These are phyloP conservation scores for Taenioides sp. DNA, from an alignment of 2,797 vertebrate genomes.

Conservation along the genomic window DNA sequence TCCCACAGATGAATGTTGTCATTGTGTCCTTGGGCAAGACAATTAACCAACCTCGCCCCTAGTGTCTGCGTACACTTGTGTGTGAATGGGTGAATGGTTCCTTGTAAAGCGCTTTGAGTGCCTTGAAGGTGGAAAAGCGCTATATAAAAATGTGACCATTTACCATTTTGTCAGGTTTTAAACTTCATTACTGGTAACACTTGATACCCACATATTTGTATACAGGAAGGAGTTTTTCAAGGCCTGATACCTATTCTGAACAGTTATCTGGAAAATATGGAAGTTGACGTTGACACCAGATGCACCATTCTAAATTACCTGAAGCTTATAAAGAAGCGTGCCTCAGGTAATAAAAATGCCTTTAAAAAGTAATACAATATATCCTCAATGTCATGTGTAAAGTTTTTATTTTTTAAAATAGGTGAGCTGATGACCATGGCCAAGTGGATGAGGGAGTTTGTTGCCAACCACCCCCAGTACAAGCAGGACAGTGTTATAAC, in stretches of 20 bases:
- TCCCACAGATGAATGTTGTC: no score
- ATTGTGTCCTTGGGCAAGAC: no score
- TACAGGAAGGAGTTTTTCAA: slow-evolving; percentile 93
- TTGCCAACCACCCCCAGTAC: slow-evolving; percentile 88
- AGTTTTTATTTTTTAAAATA: slow-evolving; percentile 45
- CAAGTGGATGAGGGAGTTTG: slow-evolving; percentile 95
- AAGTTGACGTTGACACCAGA: slow-evolving; percentile 96
- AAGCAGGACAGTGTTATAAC: slow-evolving; percentile 94
- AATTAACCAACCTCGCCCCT: no score
- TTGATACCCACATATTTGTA: neutral
- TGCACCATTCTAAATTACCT: slow-evolving; percentile 98
- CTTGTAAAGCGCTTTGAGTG: no score
- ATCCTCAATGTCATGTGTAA: neutral
- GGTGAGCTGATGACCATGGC: slow-evolving; percentile 97
- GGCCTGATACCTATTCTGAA: slow-evolving; percentile 96
- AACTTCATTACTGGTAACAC: neutral
- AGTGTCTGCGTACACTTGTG: no score
- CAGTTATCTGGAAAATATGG: slow-evolving; percentile 98
- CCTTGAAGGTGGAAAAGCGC: no score
- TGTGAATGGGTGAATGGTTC: no score
- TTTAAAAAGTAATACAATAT: neutral
- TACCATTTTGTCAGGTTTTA: neutral
- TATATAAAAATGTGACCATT: no score
- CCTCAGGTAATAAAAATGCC: slow-evolving; percentile 83
- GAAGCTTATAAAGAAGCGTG: slow-evolving; percentile 97